Evolutionary conservation across 1,140 invertebrate species (phyloP).

Genomic region (Cherax destructor): DNA sequence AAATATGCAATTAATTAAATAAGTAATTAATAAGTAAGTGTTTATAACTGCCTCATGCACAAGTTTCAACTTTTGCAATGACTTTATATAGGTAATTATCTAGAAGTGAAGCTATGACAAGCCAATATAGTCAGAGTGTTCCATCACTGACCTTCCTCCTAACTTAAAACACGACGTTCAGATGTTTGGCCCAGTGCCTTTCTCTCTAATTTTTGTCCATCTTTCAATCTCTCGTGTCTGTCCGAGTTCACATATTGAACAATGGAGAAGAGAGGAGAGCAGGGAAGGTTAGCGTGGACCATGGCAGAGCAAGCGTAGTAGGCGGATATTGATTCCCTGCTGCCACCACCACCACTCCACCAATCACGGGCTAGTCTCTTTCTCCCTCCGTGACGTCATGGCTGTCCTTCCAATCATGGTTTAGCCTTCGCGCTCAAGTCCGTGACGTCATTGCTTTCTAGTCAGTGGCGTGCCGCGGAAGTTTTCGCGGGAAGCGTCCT

Average conservation of each 20-base stretch:
- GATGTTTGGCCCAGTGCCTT: no score
- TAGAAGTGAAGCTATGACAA: no score
- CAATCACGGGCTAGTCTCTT: background rate
- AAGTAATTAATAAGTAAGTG: background rate
- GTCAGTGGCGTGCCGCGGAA: background rate
- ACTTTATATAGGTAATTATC: no score
- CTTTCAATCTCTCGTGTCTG: no score
- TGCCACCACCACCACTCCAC: background rate
- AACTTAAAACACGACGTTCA: no score
- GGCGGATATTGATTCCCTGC: slow-evolving; percentile 12
- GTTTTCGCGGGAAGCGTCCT: slow-evolving; percentile 6
- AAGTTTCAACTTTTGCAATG: no score
- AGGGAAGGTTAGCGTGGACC: background rate
- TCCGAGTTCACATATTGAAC: no score
- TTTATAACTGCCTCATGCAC: no score
- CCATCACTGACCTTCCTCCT: no score
- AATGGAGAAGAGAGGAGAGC: background rate
- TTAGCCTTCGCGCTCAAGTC: background rate
- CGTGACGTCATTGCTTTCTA: slow-evolving; percentile 2
- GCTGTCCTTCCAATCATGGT: background rate
- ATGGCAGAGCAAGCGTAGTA: background rate
- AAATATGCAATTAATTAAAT: background rate
- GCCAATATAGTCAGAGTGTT: no score
- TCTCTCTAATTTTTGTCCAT: no score
- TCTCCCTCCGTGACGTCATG: background rate